These are phyloP conservation scores for Aramus guarauna DNA, from an alignment of 2,113 vertebrate genomes.

Conservation along the genomic window DNA sequence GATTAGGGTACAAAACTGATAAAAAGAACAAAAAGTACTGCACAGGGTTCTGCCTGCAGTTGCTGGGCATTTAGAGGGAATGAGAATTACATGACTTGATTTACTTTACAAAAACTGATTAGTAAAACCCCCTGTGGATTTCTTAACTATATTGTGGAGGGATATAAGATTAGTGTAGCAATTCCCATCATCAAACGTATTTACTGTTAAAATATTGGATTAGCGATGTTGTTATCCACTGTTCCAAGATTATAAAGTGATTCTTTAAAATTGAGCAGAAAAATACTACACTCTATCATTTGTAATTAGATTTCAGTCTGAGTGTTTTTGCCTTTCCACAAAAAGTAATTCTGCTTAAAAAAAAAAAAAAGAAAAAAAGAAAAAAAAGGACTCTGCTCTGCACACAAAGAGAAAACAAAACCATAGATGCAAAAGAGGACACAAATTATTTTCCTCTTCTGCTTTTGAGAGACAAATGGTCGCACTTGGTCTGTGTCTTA, in stretches of 20 bases:
- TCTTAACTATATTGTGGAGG: conserved; percentile 59
- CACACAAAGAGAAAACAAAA: not conserved
- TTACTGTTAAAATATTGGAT: conserved; percentile 73
- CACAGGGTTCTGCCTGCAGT: not conserved
- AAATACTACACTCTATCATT: conserved; percentile 38
- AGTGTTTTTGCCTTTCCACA: not conserved
- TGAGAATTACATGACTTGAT: conserved; percentile 58
- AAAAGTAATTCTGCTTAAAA: not conserved
- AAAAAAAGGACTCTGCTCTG: not conserved
- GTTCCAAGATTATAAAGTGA: conserved; percentile 68
- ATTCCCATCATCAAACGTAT: conserved; percentile 71
- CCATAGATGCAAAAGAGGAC: not conserved
- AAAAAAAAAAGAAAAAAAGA: not conserved
- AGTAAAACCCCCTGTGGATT: conserved; percentile 60
- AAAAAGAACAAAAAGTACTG: not conserved
- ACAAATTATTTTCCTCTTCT: not conserved
- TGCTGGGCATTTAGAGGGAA: conserved; percentile 9
- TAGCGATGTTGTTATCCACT: conserved; percentile 70
- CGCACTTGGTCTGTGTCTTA: not conserved
- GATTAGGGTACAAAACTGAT: not conserved
- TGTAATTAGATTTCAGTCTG: conserved; percentile 55
- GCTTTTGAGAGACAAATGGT: not conserved
- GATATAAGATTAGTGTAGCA: conserved; percentile 67
- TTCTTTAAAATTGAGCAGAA: conserved; percentile 63
- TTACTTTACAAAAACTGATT: conserved; percentile 70